phyloP scores from a whole-genome alignment of 2,113 vertebrate species.

The Otocyon megalotis region DNA sequence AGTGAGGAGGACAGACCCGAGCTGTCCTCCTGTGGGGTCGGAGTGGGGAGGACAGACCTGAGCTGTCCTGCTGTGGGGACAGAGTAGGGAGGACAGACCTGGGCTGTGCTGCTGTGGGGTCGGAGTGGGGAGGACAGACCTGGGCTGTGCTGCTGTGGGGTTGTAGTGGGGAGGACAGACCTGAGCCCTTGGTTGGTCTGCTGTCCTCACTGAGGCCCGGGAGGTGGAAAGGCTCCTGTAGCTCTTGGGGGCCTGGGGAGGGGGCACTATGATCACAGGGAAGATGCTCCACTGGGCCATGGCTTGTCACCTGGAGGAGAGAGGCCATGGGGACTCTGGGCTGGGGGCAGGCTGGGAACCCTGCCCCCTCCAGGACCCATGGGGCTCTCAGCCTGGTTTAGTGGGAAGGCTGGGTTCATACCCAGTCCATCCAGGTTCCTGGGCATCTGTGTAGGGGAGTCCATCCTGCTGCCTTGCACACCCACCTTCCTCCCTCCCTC shows the following conservation, averaged over 20 bases:
- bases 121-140: neutral
- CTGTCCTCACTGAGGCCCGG: neutral
- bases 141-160: neutral
- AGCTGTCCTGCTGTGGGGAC: no score
- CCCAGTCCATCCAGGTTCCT: neutral
- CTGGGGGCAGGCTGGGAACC: neutral
- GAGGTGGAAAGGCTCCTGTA: neutral
- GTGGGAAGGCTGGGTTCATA: neutral
- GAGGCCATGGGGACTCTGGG: no score
- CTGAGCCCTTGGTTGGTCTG: no score
- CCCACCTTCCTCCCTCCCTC: rapidly evolving
- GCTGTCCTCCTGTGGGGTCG: no score
- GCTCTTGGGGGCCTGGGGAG: neutral
- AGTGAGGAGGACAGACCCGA: no score
- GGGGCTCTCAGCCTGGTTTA: neutral
- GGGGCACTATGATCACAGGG: neutral
- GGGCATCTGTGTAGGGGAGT: neutral
- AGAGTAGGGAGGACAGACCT: no score
- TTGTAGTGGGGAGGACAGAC: neutral
- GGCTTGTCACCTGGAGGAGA: neutral
- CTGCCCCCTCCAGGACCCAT: neutral
- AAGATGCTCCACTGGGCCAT: neutral
- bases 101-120: neutral
- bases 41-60: no score
- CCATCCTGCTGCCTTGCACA: neutral